Evolutionary conservation across 1,140 invertebrate genomes (phyloP).

Genomic region (Dolichoris vasculosae): DNA sequence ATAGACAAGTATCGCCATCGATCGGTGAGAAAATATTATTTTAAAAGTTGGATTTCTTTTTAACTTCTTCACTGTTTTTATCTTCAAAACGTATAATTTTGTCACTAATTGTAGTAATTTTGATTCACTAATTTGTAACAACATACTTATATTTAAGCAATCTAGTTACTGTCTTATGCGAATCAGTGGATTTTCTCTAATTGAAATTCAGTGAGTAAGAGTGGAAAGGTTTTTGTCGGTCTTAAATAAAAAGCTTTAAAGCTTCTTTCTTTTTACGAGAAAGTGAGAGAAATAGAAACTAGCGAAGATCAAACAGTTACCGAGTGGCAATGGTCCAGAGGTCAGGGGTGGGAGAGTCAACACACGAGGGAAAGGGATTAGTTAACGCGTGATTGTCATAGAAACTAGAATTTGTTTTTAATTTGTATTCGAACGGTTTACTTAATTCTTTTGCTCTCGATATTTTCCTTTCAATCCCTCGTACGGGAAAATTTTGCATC

Average conservation of each 20-base stretch:
- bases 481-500: neutral
- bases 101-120: neutral
- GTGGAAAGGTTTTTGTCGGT: neutral
- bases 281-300: neutral
- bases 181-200: neutral
- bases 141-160: neutral
- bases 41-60: no score
- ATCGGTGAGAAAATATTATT: no score
- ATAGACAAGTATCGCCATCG: no score
- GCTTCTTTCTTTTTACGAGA: neutral
- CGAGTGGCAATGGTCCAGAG: neutral
- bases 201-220: neutral
- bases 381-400: slow-evolving; percentile 21
- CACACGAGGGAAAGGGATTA: neutral
- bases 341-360: neutral
- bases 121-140: neutral
- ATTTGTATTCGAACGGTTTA: neutral
- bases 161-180: neutral
- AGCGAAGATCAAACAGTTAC: neutral
- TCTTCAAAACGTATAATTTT: no score
- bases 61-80: no score
- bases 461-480: neutral
- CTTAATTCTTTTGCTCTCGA: neutral
- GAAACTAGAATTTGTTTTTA: neutral
- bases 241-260: slow-evolving; percentile 5